A percentile compares a stretch with the other conserved stretches of the same genome.
Conservation (phyloP, 1,140 invertebrate species). For the Heliconius melpomene region DNA sequence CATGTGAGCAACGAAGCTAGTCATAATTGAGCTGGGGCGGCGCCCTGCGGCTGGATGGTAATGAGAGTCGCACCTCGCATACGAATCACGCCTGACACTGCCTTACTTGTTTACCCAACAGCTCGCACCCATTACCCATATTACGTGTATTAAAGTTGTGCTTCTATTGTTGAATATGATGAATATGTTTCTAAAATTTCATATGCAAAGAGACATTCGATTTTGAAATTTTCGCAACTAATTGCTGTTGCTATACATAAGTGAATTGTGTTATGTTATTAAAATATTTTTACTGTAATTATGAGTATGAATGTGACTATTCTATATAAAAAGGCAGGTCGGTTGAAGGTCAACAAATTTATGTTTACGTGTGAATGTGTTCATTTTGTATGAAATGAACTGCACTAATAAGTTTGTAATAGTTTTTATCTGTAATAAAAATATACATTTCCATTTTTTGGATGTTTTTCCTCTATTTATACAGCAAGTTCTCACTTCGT, state of each 20-base stretch:
- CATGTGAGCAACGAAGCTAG: slow-evolving; percentile 60
- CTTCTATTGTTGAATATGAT: slow-evolving; percentile 21
- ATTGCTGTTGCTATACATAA: neutral
- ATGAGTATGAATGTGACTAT: too few species aligned
- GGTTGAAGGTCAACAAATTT: too few species aligned
- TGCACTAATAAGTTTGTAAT: too few species aligned
- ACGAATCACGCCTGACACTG: slow-evolving; percentile 42
- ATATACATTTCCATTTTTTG: too few species aligned
- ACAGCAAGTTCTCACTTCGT: too few species aligned
- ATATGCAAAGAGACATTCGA: neutral
- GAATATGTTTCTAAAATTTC: slow-evolving; percentile 19
- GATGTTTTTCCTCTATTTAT: too few species aligned
- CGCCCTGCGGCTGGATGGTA: slow-evolving; percentile 54
- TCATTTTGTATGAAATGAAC: too few species aligned
- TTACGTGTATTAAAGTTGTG: slow-evolving; percentile 32
- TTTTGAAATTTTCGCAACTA: neutral
- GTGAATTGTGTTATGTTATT: too few species aligned
- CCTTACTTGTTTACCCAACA: slow-evolving; percentile 53
- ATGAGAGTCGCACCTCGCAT: slow-evolving; percentile 61
- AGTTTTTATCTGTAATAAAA: too few species aligned
- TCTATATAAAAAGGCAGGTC: too few species aligned
- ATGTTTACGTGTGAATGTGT: too few species aligned
- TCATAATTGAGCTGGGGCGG: slow-evolving; percentile 62
- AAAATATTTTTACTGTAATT: too few species aligned
- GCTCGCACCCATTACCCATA: slow-evolving; percentile 26